Evolutionary conservation across 37 sponge, comb jelly and placozoan species (phyloP).

Genomic region (Bolinopsis microptera): DNA sequence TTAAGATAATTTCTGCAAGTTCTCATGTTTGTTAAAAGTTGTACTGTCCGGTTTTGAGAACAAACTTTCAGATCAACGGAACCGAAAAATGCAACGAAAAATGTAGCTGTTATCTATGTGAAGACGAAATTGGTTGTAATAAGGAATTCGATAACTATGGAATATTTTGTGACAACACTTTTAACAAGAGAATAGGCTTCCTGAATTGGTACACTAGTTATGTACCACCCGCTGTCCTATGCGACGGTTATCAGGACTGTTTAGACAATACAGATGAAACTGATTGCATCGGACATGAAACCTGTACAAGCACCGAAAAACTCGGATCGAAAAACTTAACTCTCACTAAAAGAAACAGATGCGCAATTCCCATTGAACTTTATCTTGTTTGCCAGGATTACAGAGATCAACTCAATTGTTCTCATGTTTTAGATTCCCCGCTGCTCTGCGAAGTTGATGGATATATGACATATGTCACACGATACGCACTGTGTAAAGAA

Average conservation of each 20-base stretch:
- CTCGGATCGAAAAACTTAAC: background rate
- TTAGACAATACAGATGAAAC: background rate
- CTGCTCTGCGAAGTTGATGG: background rate
- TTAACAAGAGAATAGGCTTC: background rate
- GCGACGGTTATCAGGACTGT: constrained; percentile 1
- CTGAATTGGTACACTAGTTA: background rate
- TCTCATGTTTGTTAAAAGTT: no score
- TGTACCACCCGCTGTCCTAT: constrained; percentile 1
- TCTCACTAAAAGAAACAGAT: background rate
- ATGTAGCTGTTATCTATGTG: background rate
- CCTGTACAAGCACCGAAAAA: background rate
- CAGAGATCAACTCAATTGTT: constrained; percentile 19
- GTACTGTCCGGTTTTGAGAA: no score
- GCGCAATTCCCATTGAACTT: background rate
- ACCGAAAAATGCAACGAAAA: background rate
- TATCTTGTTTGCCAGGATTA: constrained; percentile 6
- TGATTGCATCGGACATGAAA: background rate
- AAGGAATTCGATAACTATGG: background rate
- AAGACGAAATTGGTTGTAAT: background rate
- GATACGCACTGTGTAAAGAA: background rate
- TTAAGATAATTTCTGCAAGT: no score
- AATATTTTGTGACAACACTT: background rate
- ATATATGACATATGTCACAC: background rate
- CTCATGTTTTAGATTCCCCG: background rate
- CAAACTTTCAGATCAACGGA: no score